phyloP scores from a whole-genome alignment of 2,888 invertebrate genomes.

The Macaria liturata region DNA sequence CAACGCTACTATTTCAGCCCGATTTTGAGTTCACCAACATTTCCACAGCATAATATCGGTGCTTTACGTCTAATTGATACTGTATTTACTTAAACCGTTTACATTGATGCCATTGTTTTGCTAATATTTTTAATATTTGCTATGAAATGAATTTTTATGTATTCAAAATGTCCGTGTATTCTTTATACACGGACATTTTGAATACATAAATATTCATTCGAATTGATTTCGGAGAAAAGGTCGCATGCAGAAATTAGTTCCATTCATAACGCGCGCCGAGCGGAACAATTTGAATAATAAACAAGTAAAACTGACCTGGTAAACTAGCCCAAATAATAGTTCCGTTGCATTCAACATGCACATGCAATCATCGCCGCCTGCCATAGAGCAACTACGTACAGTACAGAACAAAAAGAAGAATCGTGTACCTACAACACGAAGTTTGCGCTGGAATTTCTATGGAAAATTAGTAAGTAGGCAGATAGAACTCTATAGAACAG shows the following conservation, averaged over 20 bases:
- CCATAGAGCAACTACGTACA: conserved; percentile 19
- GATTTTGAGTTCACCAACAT: conserved; percentile 10
- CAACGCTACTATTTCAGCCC: conserved; percentile 21
- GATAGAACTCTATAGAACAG: too few relatives aligned
- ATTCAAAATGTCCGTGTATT: too few relatives aligned
- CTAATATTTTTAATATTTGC: too few relatives aligned
- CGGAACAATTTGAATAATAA: conserved; percentile 14
- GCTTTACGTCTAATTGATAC: conserved; percentile 1
- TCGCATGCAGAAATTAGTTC: conserved; percentile 3
- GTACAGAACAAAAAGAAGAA: not conserved
- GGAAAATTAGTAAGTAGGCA: too few relatives aligned
- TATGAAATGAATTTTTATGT: too few relatives aligned
- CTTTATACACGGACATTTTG: too few relatives aligned
- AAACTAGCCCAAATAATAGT: conserved; percentile 26
- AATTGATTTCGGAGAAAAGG: not conserved
- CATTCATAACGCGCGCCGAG: conserved; percentile 11
- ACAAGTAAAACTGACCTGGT: conserved; percentile 25
- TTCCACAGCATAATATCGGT: too few relatives aligned
- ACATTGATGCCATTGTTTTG: conserved; percentile 7
- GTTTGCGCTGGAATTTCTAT: too few relatives aligned
- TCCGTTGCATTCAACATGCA: conserved; percentile 25
- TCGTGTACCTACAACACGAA: too few relatives aligned
- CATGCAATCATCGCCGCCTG: conserved; percentile 22
- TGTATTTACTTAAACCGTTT: not conserved
- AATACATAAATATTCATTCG: not conserved